A percentile compares a stretch with the other conserved stretches of the same genome.
These are phyloP conservation scores for Oligia fasciuncula DNA, from an alignment of 2,888 invertebrate genomes.

Conservation along the genomic window DNA sequence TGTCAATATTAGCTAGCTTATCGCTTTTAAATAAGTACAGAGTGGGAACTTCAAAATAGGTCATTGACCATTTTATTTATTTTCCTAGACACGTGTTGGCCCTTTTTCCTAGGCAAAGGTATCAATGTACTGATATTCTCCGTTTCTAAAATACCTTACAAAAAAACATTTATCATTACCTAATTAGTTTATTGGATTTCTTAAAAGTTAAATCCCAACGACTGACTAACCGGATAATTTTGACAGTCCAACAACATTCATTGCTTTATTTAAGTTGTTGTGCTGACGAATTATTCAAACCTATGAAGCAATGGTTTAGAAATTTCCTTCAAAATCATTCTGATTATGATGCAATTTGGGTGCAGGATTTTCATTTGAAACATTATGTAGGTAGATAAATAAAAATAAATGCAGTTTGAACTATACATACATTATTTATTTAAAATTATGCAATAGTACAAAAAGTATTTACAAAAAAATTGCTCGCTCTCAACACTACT, in stretches of 20 bases:
- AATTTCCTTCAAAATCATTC: neutral
- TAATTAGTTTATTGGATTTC: neutral
- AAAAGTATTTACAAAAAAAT: constrained; percentile 52
- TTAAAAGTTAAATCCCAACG: neutral
- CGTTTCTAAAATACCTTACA: too few species aligned
- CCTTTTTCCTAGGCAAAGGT: neutral
- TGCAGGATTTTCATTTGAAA: neutral
- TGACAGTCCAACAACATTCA: neutral
- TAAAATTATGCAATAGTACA: constrained; percentile 23
- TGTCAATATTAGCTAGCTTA: constrained; percentile 54
- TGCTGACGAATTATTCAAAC: neutral
- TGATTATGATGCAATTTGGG: neutral
- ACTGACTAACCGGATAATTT: neutral
- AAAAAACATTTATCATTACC: neutral
- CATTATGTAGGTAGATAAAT: neutral
- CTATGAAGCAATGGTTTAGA: neutral
- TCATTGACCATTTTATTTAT: constrained; percentile 25
- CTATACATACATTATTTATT: constrained; percentile 29
- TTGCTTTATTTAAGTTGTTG: neutral
- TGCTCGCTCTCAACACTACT: constrained; percentile 5
- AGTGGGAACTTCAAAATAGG: constrained; percentile 14
- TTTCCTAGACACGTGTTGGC: neutral
- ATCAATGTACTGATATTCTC: neutral
- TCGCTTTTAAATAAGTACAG: constrained; percentile 30
- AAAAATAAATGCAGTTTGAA: neutral